These are phyloP conservation scores for Hyles vespertilio DNA, from an alignment of 1,140 invertebrate species.

Conservation along the genomic window DNA sequence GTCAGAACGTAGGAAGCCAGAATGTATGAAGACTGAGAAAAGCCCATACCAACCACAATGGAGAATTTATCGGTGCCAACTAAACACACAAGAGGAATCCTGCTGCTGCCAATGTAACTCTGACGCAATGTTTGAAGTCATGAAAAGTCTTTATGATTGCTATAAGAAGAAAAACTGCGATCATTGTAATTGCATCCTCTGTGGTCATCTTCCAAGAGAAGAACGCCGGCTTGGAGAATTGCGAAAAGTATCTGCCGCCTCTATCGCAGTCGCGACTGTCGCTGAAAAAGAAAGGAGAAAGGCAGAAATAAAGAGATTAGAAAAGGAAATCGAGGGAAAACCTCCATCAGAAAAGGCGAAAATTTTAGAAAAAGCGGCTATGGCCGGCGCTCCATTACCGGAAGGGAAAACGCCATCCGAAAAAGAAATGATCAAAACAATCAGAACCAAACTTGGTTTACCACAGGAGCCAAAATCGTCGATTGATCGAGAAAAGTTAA, in stretches of 20 bases:
- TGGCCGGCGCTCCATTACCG: conserved; percentile 2
- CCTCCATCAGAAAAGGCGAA: conserved; percentile 29
- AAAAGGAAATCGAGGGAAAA: conserved; percentile 18
- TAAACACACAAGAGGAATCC: conserved; percentile 37
- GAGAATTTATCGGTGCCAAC: conserved; percentile 47
- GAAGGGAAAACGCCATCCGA: no score
- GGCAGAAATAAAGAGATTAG: conserved; percentile 10
- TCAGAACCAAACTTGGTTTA: no score
- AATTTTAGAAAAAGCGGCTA: conserved; percentile 24
- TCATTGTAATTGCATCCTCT: conserved; percentile 52
- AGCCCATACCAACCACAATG: conserved; percentile 14
- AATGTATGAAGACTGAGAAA: conserved; percentile 7
- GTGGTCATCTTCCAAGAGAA: conserved; percentile 41
- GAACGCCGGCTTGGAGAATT: conserved; percentile 34
- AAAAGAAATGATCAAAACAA: no score
- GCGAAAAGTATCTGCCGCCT: conserved; percentile 23
- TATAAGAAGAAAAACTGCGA: conserved; percentile 60
- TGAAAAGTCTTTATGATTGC: conserved; percentile 58
- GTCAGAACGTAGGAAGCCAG: conserved; percentile 3
- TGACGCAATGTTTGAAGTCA: conserved; percentile 58
- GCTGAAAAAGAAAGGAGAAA: conserved; percentile 15
- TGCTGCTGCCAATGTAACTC: conserved; percentile 57
- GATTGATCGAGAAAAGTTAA: conserved; percentile 20
- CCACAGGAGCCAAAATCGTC: no score
- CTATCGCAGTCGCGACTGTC: neutral